phyloP scores from a whole-genome alignment of 2,113 vertebrate species.

The Ellobius talpinus region DNA sequence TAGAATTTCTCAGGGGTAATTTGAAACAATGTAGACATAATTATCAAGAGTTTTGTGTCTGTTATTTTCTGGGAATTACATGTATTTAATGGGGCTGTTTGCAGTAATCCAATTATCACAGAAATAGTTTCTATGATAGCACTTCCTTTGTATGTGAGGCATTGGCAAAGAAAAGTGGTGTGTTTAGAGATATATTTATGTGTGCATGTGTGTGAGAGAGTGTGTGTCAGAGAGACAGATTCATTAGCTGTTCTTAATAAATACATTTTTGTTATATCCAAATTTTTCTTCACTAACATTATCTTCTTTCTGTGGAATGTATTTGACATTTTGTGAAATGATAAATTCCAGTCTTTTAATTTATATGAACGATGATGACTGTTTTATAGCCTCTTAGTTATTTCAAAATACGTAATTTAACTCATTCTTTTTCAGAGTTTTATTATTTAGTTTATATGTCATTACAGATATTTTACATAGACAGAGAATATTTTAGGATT shows the following conservation, averaged over 20 bases:
- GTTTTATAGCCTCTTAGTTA: neutral
- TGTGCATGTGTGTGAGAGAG: neutral
- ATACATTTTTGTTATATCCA: neutral
- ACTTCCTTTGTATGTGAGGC: neutral
- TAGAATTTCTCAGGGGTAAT: conserved; percentile 18
- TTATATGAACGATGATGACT: neutral
- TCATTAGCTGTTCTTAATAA: conserved; percentile 19
- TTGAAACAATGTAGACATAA: conserved; percentile 57
- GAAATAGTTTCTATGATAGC: neutral
- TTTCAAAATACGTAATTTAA: conserved; percentile 14
- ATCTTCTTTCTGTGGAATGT: neutral
- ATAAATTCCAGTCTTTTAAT: conserved; percentile 12
- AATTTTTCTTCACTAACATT: neutral
- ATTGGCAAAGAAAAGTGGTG: neutral
- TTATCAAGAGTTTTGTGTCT: conserved; percentile 45
- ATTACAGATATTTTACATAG: neutral
- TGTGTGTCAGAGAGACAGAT: neutral
- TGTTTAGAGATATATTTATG: neutral
- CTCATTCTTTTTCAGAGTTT: neutral
- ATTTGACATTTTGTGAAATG: neutral
- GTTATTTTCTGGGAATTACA: neutral
- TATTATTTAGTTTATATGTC: neutral
- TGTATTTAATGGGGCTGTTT: neutral
- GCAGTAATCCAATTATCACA: neutral
- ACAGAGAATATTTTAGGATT: neutral